phyloP scores from a whole-genome alignment of 2,113 vertebrate species.

The Sminthopsis crassicaudata region DNA sequence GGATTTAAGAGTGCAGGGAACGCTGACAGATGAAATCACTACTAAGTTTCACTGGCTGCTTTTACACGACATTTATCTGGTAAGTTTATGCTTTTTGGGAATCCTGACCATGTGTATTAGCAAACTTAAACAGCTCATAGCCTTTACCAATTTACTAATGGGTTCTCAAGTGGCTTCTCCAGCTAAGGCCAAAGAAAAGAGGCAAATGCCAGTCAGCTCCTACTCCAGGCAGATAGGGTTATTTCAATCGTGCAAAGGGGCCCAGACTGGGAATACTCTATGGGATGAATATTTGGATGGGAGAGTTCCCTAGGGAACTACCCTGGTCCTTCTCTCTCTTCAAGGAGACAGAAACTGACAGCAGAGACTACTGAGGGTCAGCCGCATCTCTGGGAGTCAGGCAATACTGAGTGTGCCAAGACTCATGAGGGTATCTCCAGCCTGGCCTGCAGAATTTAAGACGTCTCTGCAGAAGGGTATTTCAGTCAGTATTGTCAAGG shows the following conservation, averaged over 20 bases:
- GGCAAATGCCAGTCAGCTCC: constrained; percentile 40
- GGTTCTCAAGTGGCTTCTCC: constrained; percentile 28
- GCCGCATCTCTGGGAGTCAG: constrained; percentile 50
- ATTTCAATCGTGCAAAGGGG: neutral
- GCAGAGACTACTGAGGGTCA: constrained; percentile 45
- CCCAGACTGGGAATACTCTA: neutral
- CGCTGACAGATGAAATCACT: too few species aligned
- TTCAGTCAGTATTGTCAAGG: constrained; percentile 40
- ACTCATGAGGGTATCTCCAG: constrained; percentile 66
- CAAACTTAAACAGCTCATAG: constrained; percentile 39
- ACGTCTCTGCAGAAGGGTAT: constrained; percentile 55
- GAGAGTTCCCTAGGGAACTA: constrained; percentile 19
- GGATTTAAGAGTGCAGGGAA: constrained; percentile 9
- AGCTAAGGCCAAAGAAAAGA: constrained; percentile 16
- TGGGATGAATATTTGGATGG: constrained; percentile 40
- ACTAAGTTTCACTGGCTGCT: too few species aligned
- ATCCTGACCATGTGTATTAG: neutral
- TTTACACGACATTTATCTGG: neutral
- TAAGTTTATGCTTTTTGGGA: neutral
- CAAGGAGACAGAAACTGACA: constrained; percentile 27
- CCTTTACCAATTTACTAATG: constrained; percentile 37
- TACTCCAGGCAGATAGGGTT: neutral
- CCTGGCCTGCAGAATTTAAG: constrained; percentile 19
- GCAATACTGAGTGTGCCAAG: constrained; percentile 68
- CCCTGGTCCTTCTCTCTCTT: constrained; percentile 48